These are phyloP conservation scores for Cyanoramphus novaezelandiae DNA, from an alignment of 2,113 vertebrate species.

Conservation along the genomic window DNA sequence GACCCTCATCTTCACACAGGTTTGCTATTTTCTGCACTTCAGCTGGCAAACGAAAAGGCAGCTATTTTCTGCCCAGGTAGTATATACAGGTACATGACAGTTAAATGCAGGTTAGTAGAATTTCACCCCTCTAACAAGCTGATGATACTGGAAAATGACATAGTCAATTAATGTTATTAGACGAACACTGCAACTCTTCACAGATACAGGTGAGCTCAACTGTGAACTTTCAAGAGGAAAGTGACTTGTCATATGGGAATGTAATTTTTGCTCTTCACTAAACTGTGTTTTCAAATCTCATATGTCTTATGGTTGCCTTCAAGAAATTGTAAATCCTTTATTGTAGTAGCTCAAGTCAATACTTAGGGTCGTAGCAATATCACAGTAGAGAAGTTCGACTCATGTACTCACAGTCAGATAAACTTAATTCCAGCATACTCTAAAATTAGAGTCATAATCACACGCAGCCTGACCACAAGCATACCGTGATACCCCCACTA, in stretches of 20 bases:
- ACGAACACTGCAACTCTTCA: neutral
- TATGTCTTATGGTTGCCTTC: neutral
- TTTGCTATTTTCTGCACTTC: slow-evolving; percentile 59
- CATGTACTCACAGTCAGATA: neutral
- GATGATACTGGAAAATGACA: neutral
- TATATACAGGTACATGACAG: neutral
- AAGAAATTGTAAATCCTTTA: neutral
- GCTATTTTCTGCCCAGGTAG: neutral
- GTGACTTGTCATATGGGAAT: neutral
- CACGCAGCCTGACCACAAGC: neutral
- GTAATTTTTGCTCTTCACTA: neutral
- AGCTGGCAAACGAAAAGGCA: neutral
- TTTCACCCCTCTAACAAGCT: neutral
- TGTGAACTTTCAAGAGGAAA: neutral
- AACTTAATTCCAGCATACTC: neutral
- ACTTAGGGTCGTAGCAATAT: neutral
- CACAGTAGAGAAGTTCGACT: neutral
- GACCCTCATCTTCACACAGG: slow-evolving; percentile 97
- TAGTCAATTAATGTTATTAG: neutral
- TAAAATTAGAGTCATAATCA: neutral
- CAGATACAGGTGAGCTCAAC: neutral
- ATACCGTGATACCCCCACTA: neutral
- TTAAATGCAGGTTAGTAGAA: neutral
- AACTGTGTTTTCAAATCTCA: neutral
- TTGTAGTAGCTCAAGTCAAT: neutral